Percentiles rank a stretch among this genome's conserved stretches.
Conservation (phyloP, 2,888 invertebrate genomes). For the Listrodromus nycthemerus region DNA sequence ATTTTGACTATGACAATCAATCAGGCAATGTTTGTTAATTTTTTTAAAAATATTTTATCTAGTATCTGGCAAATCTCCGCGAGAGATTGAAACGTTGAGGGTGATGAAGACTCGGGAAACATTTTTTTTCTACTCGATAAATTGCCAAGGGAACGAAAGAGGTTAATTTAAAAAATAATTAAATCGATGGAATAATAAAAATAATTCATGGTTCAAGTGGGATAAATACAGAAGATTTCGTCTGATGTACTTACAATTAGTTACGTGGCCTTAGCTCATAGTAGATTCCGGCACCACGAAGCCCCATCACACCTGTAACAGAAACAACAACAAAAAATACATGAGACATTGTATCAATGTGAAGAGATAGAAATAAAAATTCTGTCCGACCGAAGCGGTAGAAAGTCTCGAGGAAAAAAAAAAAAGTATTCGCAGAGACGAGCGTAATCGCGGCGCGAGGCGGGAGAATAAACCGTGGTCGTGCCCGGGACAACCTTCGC, state of each 20-base stretch:
- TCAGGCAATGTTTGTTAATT: neutral
- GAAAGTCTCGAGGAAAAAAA: conserved; percentile 52
- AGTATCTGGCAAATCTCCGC: neutral
- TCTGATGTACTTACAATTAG: conserved; percentile 81
- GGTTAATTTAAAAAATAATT: no score
- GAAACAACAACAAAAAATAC: conserved; percentile 50
- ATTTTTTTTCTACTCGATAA: no score
- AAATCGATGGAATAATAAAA: neutral
- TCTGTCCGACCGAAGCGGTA: conserved; percentile 6
- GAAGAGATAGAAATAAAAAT: no score
- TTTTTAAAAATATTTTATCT: neutral
- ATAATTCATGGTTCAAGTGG: neutral
- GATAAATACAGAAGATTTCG: neutral
- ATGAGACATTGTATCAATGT: conserved; percentile 32
- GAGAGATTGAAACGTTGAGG: neutral
- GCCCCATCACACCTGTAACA: conserved; percentile 82
- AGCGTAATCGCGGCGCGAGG: conserved; percentile 4
- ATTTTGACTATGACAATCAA: conserved; percentile 4
- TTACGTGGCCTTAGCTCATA: conserved; percentile 83
- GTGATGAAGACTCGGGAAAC: no score
- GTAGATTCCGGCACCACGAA: conserved; percentile 79
- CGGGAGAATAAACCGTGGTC: conserved; percentile 6
- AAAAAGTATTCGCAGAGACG: conserved; percentile 48
- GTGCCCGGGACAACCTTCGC: conserved; percentile 52
- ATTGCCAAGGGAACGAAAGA: no score